A percentile compares a stretch with the other conserved stretches of the same genome.
phyloP scores from a whole-genome alignment of 2,888 invertebrate species.

The Microctonus brassicae region DNA sequence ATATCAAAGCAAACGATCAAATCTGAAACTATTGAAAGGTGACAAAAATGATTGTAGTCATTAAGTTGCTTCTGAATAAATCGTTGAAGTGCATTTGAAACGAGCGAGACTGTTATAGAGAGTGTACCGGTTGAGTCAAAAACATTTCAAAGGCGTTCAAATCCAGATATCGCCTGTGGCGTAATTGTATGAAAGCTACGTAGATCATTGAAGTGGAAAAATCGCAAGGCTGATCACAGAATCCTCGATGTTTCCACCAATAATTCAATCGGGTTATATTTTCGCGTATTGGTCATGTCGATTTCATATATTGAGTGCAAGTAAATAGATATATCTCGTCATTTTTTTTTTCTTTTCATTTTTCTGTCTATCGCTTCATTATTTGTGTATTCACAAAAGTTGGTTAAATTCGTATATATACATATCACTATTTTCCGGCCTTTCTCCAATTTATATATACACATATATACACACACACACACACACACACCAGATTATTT shows the following conservation, averaged over 20 bases:
- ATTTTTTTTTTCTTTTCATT: neutral
- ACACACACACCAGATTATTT: no score
- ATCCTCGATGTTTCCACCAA: slow-evolving; percentile 10
- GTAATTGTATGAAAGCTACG: slow-evolving; percentile 7
- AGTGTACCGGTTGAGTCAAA: slow-evolving; percentile 20
- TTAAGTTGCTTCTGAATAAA: slow-evolving; percentile 12
- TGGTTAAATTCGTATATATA: neutral
- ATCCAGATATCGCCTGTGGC: slow-evolving; percentile 35
- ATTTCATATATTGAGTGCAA: slow-evolving; percentile 15
- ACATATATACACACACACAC: no score
- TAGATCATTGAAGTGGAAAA: slow-evolving; percentile 25
- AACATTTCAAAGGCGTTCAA: slow-evolving; percentile 33
- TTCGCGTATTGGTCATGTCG: neutral
- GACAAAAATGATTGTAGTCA: neutral
- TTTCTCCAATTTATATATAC: neutral
- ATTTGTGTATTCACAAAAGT: no score
- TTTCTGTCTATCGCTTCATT: no score
- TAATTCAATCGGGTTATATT: slow-evolving; percentile 30
- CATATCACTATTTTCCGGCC: neutral
- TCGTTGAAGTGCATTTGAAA: slow-evolving; percentile 3
- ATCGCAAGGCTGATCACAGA: slow-evolving; percentile 23
- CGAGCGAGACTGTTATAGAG: neutral
- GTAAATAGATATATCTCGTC: neutral
- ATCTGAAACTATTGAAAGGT: neutral
- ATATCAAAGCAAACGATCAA: neutral